A percentile compares a stretch with the other conserved stretches of the same genome.
These are phyloP conservation scores for Carettochelys insculpta DNA, from an alignment of 2,113 vertebrate genomes.

Conservation along the genomic window DNA sequence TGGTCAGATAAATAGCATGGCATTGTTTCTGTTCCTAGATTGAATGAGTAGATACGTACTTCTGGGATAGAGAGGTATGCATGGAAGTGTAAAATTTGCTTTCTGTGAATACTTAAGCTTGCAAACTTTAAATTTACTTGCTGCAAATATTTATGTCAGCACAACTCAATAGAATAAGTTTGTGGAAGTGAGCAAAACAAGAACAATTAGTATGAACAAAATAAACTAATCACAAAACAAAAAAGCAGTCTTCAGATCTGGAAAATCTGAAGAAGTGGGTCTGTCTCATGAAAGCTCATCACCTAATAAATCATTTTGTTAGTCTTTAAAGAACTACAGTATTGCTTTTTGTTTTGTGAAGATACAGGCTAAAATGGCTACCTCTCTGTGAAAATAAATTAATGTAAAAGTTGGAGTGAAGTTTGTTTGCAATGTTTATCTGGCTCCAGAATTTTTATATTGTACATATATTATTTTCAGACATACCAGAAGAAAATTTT, in stretches of 20 bases:
- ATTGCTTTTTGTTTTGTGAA: too few species aligned
- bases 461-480: neutral
- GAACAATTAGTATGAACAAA: neutral
- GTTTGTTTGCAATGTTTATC: neutral
- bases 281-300: too few species aligned
- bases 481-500: constrained; percentile 6
- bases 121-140: neutral
- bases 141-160: neutral
- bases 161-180: accelerated
- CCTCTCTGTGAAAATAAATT: too few species aligned
- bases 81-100: neutral
- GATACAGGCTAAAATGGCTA: too few species aligned
- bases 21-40: neutral
- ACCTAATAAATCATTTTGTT: too few species aligned
- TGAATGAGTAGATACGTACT: neutral
- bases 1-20: neutral
- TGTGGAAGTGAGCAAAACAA: neutral
- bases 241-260: too few species aligned
- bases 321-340: too few species aligned
- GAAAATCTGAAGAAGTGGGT: too few species aligned
- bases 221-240: too few species aligned
- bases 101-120: neutral
- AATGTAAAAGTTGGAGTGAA: neutral
- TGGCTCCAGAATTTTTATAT: neutral
- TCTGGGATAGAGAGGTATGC: neutral